phyloP scores from a whole-genome alignment of 2,888 invertebrate species.

The Hedya salicella region DNA sequence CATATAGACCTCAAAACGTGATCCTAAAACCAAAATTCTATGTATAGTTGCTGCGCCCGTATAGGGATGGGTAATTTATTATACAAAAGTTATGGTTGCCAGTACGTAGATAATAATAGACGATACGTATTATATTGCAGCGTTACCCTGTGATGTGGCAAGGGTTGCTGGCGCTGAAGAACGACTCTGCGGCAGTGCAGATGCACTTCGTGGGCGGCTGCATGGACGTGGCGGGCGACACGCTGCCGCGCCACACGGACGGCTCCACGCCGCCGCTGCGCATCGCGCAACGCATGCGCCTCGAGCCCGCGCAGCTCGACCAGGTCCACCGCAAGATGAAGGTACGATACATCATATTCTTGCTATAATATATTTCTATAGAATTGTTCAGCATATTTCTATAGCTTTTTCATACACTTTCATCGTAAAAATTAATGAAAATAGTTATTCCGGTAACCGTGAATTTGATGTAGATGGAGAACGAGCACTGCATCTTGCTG shows the following conservation, averaged over 20 bases:
- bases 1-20: no score
- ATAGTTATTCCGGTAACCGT: no score
- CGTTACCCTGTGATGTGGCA: constrained; percentile 99
- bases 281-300: constrained; percentile 98
- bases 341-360: constrained; percentile 77
- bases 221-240: constrained; percentile 93
- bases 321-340: constrained; percentile 98
- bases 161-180: constrained; percentile 96
- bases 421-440: no score
- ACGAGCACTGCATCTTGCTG: constrained; percentile 97
- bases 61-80: no score
- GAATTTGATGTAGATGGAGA: constrained; percentile 88
- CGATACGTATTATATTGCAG: constrained; percentile 70
- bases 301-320: constrained; percentile 97
- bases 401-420: no score
- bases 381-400: no score
- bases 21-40: no score
- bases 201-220: constrained; percentile 99
- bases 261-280: constrained; percentile 94
- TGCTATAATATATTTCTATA: no score
- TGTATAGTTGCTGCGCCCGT: no score
- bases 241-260: constrained; percentile 93
- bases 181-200: constrained; percentile 98
- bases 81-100: no score
- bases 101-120: background rate